A percentile compares a stretch with the other conserved stretches of the same genome.
phyloP scores from a whole-genome alignment of 2,113 vertebrate genomes.

The Anguilla rostrata region DNA sequence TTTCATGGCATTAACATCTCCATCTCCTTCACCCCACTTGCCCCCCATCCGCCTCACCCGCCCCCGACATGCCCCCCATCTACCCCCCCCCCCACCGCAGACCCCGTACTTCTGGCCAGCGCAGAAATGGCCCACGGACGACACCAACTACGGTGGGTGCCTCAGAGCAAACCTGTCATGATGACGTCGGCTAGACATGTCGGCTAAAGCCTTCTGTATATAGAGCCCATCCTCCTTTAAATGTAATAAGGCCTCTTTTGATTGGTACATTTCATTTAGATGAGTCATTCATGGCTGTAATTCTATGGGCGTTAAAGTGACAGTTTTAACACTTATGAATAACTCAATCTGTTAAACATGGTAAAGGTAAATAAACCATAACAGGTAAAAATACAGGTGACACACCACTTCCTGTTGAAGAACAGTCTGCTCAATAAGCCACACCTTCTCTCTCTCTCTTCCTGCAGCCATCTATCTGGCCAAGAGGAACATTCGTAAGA shows the following conservation, averaged over 20 bases:
- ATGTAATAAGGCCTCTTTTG: too few species aligned
- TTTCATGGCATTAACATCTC: neutral
- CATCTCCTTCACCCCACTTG: conserved; percentile 8
- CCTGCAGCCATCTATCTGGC: conserved; percentile 88
- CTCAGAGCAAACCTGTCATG: neutral
- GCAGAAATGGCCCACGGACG: conserved; percentile 86
- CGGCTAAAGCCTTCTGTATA: neutral
- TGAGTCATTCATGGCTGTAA: neutral
- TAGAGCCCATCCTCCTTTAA: neutral
- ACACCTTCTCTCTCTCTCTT: conserved; percentile 6
- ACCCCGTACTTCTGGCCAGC: conserved; percentile 95
- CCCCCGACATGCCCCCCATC: neutral
- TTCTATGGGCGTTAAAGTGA: too few species aligned
- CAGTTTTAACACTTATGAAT: neutral
- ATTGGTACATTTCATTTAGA: neutral
- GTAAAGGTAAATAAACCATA: neutral
- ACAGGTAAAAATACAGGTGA: neutral
- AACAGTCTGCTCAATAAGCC: neutral
- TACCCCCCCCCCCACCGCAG: conserved; percentile 56
- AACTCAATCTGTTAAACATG: neutral
- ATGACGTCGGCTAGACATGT: neutral
- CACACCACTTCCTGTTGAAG: neutral
- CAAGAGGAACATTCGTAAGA: conserved; percentile 95
- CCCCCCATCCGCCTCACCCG: neutral
- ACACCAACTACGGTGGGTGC: conserved; percentile 86